Conservation (phyloP, 23 tunicate genomes). For the Halocynthia aurantium region DNA sequence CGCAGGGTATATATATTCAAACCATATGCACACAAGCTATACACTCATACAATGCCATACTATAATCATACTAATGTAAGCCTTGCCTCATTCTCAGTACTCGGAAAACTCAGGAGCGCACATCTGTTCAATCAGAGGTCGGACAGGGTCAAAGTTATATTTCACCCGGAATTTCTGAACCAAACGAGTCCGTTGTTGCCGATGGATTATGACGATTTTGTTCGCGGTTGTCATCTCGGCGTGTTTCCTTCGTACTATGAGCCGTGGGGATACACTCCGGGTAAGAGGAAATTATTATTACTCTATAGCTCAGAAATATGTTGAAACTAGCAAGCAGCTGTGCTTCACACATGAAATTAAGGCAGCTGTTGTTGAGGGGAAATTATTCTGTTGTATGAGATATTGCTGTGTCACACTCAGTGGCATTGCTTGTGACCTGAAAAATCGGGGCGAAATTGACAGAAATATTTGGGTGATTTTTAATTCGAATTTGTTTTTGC, state of each 20-base stretch:
- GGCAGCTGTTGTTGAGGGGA: neutral
- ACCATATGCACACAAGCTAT: too few relatives aligned
- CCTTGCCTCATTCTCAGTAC: constrained; percentile 28
- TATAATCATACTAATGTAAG: too few relatives aligned
- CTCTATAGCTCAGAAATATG: too few relatives aligned
- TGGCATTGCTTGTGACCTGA: too few relatives aligned
- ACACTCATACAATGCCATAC: too few relatives aligned
- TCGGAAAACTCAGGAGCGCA: constrained; percentile 62
- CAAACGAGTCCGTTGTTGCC: constrained; percentile 91
- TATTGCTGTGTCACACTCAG: too few relatives aligned
- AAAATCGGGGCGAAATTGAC: too few relatives aligned
- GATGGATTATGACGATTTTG: constrained; percentile 97
- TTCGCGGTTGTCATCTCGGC: constrained; percentile 94
- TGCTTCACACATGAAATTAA: neutral
- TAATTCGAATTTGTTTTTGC: too few relatives aligned
- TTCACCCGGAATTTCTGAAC: constrained; percentile 95
- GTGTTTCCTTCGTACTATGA: constrained; percentile 98
- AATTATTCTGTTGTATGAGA: too few relatives aligned
- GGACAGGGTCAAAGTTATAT: constrained; percentile 92
- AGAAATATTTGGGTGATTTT: too few relatives aligned
- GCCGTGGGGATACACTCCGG: constrained; percentile 99
- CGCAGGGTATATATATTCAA: too few relatives aligned
- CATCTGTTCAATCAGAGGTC: constrained; percentile 57
- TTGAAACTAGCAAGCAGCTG: too few relatives aligned
- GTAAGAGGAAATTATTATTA: constrained; percentile 23